Percentiles rank a stretch among this genome's conserved stretches.
phyloP scores from a whole-genome alignment of 2,888 invertebrate genomes.

The Hirudinaria manillensis region DNA sequence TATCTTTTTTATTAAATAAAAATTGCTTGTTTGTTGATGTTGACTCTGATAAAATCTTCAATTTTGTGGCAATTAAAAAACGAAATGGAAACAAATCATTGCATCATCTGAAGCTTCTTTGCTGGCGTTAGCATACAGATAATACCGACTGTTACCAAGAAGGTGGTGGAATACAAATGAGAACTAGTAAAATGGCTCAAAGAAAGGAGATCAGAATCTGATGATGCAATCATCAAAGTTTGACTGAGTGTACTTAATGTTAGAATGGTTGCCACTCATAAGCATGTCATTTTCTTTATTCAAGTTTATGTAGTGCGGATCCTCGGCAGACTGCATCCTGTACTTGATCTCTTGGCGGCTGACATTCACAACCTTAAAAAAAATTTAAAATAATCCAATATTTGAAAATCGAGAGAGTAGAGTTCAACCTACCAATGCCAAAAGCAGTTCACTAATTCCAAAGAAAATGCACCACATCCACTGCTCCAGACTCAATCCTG shows the following conservation, averaged over 20 bases:
- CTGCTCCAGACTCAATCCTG: conserved; percentile 22
- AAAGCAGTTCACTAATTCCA: conserved; percentile 31
- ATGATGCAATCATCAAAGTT: background rate
- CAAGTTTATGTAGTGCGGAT: conserved; percentile 2
- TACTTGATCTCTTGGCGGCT: background rate
- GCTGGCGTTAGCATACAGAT: no score
- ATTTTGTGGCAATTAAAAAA: no score
- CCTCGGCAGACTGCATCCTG: background rate
- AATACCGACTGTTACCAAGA: no score
- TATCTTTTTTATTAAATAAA: no score
- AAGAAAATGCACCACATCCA: conserved; percentile 33
- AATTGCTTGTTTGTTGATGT: no score
- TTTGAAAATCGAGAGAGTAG: no score
- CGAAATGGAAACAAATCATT: no score
- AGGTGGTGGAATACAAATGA: no score
- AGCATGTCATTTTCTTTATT: conserved; percentile 17
- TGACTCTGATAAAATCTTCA: no score
- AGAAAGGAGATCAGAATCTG: background rate
- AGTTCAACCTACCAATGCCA: conserved; percentile 12
- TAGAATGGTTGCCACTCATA: background rate
- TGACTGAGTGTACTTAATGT: conserved; percentile 8
- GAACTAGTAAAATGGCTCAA: no score
- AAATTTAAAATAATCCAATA: background rate
- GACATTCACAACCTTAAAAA: background rate
- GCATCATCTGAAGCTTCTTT: no score